phyloP scores from a whole-genome alignment of 2,797 vertebrate genomes.

The Macroramphosus scolopax region DNA sequence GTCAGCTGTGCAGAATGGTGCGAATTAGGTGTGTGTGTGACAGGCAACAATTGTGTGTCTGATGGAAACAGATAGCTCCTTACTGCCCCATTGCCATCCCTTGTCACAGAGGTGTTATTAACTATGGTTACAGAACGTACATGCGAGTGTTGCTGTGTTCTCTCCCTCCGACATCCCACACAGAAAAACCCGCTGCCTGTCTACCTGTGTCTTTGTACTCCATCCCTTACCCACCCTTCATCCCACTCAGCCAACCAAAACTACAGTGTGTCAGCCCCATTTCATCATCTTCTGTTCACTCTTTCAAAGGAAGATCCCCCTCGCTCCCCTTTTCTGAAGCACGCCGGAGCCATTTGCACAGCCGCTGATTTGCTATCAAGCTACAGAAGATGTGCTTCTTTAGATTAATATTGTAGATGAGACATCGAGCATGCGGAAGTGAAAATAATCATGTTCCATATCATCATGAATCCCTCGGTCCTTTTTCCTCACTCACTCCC shows the following conservation, averaged over 20 bases:
- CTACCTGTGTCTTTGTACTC: slow-evolving; percentile 61
- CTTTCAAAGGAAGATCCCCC: slow-evolving; percentile 52
- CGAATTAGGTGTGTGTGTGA: slow-evolving; percentile 1
- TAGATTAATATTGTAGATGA: slow-evolving; percentile 39
- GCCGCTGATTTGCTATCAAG: slow-evolving; percentile 31
- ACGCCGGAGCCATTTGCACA: slow-evolving; percentile 32
- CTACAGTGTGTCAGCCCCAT: slow-evolving; percentile 68
- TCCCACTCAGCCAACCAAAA: slow-evolving; percentile 72
- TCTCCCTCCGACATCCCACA: slow-evolving; percentile 28
- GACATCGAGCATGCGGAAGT: slow-evolving; percentile 34
- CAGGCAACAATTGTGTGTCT: slow-evolving; percentile 24
- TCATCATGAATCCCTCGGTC: too few species aligned
- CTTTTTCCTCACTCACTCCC: too few species aligned
- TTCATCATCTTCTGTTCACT: slow-evolving; percentile 68
- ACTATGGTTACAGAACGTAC: slow-evolving; percentile 9
- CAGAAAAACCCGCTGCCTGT: slow-evolving; percentile 40
- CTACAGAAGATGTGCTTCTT: too few species aligned
- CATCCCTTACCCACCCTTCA: slow-evolving; percentile 56
- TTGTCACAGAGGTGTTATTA: slow-evolving; percentile 13
- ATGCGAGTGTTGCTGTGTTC: slow-evolving; percentile 18
- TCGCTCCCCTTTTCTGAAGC: slow-evolving; percentile 13
- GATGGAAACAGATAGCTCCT: slow-evolving; percentile 10
- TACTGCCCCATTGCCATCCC: background rate
- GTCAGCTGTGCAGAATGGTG: slow-evolving; percentile 17
- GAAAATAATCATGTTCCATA: too few species aligned